These are phyloP conservation scores for Hirtodrosophila duncani DNA, from an alignment of 2,888 invertebrate species.

Conservation along the genomic window DNA sequence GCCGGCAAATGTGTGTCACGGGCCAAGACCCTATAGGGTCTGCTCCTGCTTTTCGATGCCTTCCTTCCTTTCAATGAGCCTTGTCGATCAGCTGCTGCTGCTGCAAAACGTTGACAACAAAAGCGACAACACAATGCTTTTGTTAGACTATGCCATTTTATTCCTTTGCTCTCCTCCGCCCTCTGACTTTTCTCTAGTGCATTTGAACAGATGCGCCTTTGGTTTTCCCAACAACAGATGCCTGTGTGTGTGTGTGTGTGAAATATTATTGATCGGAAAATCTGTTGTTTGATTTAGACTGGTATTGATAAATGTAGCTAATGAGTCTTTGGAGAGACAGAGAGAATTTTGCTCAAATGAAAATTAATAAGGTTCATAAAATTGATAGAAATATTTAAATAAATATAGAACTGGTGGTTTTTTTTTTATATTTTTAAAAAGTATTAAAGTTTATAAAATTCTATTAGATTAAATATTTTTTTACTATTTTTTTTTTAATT, in stretches of 20 bases:
- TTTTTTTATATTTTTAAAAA: no score
- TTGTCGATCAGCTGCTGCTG: conserved; percentile 60
- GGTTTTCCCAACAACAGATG: conserved; percentile 5
- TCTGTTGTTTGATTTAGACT: conserved; percentile 16
- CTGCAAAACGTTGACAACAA: conserved; percentile 48
- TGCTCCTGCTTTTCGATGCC: conserved; percentile 1
- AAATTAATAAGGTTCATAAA: no score
- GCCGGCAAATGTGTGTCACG: conserved; percentile 63
- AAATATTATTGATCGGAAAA: conserved; percentile 19
- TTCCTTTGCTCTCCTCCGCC: conserved; percentile 4
- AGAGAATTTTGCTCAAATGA: no score
- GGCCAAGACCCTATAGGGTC: conserved; percentile 35
- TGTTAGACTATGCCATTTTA: conserved; percentile 28
- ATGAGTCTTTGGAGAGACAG: background rate
- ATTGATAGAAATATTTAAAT: no score
- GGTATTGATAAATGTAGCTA: background rate
- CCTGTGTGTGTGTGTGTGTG: background rate
- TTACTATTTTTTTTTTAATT: no score
- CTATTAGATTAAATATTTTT: no score
- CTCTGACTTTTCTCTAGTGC: conserved; percentile 32
- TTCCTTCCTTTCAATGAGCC: conserved; percentile 14
- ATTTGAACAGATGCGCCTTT: conserved; percentile 41
- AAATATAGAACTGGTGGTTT: no score
- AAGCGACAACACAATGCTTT: conserved; percentile 26
- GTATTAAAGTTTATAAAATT: no score